Percentiles rank a stretch among this genome's conserved stretches.
phyloP scores from a whole-genome alignment of 2,888 invertebrate species.

The Syrista parreyssii region DNA sequence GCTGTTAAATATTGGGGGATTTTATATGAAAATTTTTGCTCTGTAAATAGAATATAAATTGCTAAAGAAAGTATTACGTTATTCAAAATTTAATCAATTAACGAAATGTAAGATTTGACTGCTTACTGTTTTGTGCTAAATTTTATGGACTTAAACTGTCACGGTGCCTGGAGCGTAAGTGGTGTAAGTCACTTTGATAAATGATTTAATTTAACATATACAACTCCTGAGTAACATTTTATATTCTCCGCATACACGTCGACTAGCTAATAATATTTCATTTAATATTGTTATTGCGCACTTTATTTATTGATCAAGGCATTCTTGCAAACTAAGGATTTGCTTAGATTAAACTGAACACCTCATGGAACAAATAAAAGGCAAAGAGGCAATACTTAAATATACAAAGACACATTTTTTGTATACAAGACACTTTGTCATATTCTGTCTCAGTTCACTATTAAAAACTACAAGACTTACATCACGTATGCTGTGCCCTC shows the following conservation, averaged over 20 bases:
- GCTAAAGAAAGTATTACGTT: slow-evolving; percentile 49
- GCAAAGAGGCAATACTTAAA: neutral
- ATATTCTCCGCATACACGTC: neutral
- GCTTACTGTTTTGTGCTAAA: slow-evolving; percentile 23
- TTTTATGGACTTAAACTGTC: slow-evolving; percentile 5
- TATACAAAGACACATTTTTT: neutral
- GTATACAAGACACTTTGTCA: neutral
- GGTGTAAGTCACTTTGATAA: slow-evolving; percentile 5
- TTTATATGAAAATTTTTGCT: slow-evolving; percentile 43
- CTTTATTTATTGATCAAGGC: neutral
- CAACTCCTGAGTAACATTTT: neutral
- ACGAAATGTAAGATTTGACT: slow-evolving; percentile 27
- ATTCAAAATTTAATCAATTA: slow-evolving; percentile 32
- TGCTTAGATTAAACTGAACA: neutral
- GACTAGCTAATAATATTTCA: neutral
- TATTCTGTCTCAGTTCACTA: neutral
- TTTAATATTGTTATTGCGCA: neutral
- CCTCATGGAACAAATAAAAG: neutral
- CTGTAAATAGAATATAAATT: slow-evolving; percentile 42
- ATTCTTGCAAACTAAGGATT: neutral
- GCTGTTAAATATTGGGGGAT: slow-evolving; percentile 38
- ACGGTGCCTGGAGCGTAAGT: slow-evolving; percentile 6
- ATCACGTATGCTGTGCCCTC: slow-evolving; percentile 6
- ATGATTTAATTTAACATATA: neutral
- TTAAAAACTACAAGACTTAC: neutral